Evolutionary conservation across 92 coral and sea anemone genomes (phyloP).

Genomic region (Montipora capitata): DNA sequence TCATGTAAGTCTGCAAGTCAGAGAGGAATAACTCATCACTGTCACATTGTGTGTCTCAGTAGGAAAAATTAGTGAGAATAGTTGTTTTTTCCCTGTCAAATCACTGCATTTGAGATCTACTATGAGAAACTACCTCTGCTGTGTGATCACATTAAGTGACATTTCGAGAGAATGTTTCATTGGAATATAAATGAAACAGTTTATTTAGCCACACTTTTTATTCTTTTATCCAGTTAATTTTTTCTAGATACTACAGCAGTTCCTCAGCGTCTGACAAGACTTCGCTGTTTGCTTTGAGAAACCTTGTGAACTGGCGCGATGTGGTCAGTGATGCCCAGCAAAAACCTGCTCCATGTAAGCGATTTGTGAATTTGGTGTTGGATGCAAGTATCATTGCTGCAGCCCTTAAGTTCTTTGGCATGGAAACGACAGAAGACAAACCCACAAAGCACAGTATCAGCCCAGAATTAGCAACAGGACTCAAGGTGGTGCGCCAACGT

Average conservation of each 20-base stretch:
- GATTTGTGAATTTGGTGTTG: conserved; percentile 50
- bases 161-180: too few relatives aligned
- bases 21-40: too few relatives aligned
- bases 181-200: too few relatives aligned
- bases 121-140: too few relatives aligned
- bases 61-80: too few relatives aligned
- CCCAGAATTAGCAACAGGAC: neutral
- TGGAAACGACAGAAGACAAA: conserved; percentile 30
- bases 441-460: conserved; percentile 40
- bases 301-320: conserved; percentile 71
- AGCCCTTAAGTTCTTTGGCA: conserved; percentile 68
- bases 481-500: conserved; percentile 23
- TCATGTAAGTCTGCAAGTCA: too few relatives aligned
- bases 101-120: too few relatives aligned
- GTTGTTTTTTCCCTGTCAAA: too few relatives aligned
- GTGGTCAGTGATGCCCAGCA: conserved; percentile 60
- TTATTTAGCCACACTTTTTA: too few relatives aligned
- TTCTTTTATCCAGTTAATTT: conserved; percentile 70
- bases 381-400: conserved; percentile 75
- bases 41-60: too few relatives aligned
- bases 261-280: conserved; percentile 53
- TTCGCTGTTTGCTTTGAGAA: conserved; percentile 61
- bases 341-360: conserved; percentile 71
- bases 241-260: conserved; percentile 64
- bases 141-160: too few relatives aligned